Conservation (phyloP, 2,888 invertebrate genomes). For the Cephus rjabovi region DNA sequence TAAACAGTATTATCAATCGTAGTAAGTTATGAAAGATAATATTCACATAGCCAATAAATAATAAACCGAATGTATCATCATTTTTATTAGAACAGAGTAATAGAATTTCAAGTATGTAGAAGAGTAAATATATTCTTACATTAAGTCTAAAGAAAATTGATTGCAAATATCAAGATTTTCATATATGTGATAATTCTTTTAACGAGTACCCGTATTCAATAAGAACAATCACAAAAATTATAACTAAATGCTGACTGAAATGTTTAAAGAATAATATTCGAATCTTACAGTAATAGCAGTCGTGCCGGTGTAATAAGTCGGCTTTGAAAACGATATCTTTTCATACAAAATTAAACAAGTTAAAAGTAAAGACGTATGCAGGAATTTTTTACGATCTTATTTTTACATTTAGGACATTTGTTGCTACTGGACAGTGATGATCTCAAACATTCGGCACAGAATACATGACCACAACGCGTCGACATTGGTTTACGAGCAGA, state of each 20-base stretch:
- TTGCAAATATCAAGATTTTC: neutral
- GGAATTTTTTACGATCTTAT: constrained; percentile 28
- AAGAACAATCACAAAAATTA: neutral
- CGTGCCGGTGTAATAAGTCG: neutral
- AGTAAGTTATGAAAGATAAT: neutral
- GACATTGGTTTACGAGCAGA: constrained; percentile 42
- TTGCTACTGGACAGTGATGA: constrained; percentile 18
- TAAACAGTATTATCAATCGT: neutral
- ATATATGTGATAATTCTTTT: neutral
- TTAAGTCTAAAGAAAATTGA: neutral
- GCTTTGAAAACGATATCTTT: neutral
- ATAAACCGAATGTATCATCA: neutral
- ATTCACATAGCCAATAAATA: neutral
- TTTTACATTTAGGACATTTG: constrained; percentile 51
- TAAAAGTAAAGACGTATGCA: constrained; percentile 51
- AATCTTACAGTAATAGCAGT: neutral
- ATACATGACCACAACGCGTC: constrained; percentile 54
- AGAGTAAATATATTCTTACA: neutral
- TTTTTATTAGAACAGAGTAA: neutral
- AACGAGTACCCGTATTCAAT: neutral
- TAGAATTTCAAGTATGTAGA: neutral
- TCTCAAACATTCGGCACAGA: constrained; percentile 45
- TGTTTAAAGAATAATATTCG: neutral
- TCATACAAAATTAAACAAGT: neutral
- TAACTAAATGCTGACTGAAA: neutral